A percentile compares a stretch with the other conserved stretches of the same genome.
Conservation (phyloP, 2,113 vertebrate genomes). For the Onychostruthus taczanowskii region DNA sequence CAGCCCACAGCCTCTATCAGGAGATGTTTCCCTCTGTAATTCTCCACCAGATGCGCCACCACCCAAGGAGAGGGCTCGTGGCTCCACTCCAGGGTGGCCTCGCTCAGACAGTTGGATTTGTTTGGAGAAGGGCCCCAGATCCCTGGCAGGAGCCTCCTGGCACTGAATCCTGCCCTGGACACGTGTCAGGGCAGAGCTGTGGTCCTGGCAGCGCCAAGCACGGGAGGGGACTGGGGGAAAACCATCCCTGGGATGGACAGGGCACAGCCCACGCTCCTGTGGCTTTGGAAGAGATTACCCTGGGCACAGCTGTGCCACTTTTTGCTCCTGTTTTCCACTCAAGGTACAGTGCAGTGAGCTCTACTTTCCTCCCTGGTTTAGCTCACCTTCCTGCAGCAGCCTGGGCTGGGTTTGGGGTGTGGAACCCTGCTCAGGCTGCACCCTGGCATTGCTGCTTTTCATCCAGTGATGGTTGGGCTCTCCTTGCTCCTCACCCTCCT, state of each 20-base stretch:
- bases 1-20: neutral
- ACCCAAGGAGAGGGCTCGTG: neutral
- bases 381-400: fast-evolving
- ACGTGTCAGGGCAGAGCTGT: fast-evolving
- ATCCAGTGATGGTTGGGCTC: fast-evolving
- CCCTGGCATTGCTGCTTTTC: neutral
- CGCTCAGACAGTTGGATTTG: neutral
- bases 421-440: neutral
- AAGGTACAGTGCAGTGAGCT: fast-evolving
- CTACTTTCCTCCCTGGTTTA: neutral
- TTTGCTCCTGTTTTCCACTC: neutral
- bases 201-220: fast-evolving
- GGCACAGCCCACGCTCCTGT: neutral
- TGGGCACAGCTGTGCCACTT: neutral
- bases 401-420: neutral
- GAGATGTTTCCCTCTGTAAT: neutral
- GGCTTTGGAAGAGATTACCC: neutral
- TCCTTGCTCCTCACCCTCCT: neutral
- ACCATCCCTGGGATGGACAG: fast-evolving
- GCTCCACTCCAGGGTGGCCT: neutral
- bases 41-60: neutral
- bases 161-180: neutral
- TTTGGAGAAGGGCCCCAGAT: neutral
- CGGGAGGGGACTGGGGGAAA: fast-evolving
- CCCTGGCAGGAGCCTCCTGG: neutral